Evolutionary conservation across 2,113 vertebrate genomes (phyloP).

Genomic region (Scatophagus argus): DNA sequence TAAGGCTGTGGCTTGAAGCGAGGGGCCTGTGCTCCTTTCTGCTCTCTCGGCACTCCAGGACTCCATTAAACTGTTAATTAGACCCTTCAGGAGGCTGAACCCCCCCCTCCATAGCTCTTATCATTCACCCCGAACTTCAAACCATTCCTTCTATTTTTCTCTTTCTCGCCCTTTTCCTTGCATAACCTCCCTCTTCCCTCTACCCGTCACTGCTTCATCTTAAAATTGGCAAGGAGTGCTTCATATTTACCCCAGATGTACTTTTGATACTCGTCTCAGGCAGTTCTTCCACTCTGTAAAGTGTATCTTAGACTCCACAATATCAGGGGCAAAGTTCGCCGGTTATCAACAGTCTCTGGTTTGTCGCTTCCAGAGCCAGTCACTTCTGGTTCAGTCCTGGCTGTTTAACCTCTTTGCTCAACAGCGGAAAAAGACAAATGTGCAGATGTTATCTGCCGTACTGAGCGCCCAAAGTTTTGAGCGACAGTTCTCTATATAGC

Average conservation of each 20-base stretch:
- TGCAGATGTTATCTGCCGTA: conserved; percentile 11
- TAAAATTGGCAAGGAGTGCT: not conserved
- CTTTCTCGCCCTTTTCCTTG: not conserved
- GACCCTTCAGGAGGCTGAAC: conserved; percentile 61
- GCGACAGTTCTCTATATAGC: conserved; percentile 50
- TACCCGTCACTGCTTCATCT: not conserved
- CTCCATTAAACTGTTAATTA: conserved; percentile 74
- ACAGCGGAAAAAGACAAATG: conserved; percentile 10
- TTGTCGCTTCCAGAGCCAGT: conserved; percentile 16
- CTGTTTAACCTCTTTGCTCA: conserved; percentile 39
- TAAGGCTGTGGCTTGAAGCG: conserved; percentile 17
- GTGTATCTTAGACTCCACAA: conserved; percentile 1
- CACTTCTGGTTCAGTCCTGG: not conserved
- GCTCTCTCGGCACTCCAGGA: conserved; percentile 52
- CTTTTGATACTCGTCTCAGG: conserved; percentile 1
- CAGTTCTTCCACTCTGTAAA: not conserved
- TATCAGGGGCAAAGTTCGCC: conserved; percentile 23
- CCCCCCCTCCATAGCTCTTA: conserved; percentile 34
- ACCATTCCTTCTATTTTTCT: conserved; percentile 12
- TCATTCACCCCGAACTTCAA: conserved; percentile 41
- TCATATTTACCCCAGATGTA: not conserved
- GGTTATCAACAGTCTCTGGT: not conserved
- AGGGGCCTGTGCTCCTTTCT: conserved; percentile 30
- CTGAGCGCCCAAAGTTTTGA: conserved; percentile 30
- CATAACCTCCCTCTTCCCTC: not conserved